A percentile compares a stretch with the other conserved stretches of the same genome.
These are phyloP conservation scores for Drosophila ambigua DNA, from an alignment of 1,140 invertebrate genomes.

Conservation along the genomic window DNA sequence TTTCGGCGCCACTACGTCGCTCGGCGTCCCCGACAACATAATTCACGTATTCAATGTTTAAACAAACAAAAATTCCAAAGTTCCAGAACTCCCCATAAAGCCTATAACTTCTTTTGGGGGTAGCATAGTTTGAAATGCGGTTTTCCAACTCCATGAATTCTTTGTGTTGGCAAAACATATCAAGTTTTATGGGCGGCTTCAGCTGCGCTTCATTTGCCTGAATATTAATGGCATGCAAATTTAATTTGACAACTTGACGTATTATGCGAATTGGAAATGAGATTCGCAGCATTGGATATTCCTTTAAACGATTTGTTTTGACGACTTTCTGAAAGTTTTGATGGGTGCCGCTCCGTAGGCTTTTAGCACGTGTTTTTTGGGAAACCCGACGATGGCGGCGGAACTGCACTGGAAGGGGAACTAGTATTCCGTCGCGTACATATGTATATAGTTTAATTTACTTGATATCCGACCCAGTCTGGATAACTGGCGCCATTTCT, in stretches of 20 bases:
- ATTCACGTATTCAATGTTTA: slow-evolving; percentile 25
- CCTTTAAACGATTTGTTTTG: slow-evolving; percentile 61
- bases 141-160: slow-evolving; percentile 55
- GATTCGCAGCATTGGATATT: slow-evolving; percentile 34
- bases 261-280: slow-evolving; percentile 30
- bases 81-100: slow-evolving; percentile 26
- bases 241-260: slow-evolving; percentile 65
- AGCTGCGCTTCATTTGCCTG: slow-evolving; percentile 51
- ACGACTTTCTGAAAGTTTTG: slow-evolving; percentile 60
- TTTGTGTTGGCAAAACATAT: slow-evolving; percentile 38
- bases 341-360: slow-evolving; percentile 30
- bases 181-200: slow-evolving; percentile 51
- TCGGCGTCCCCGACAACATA: slow-evolving; percentile 30
- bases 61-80: slow-evolving; percentile 51
- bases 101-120: slow-evolving; percentile 35
- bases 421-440: slow-evolving; percentile 9
- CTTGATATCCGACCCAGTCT: slow-evolving; percentile 39
- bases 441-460: not conserved
- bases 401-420: slow-evolving; percentile 21
- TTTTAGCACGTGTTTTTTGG: slow-evolving; percentile 57
- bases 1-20: slow-evolving; percentile 62
- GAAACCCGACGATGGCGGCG: slow-evolving; percentile 46
- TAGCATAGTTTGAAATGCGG: slow-evolving; percentile 49
- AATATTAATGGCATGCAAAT: slow-evolving; percentile 57
- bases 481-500: slow-evolving; percentile 63